Evolutionary conservation across 2,888 invertebrate species (phyloP).

Genomic region (Lamproptera curius): DNA sequence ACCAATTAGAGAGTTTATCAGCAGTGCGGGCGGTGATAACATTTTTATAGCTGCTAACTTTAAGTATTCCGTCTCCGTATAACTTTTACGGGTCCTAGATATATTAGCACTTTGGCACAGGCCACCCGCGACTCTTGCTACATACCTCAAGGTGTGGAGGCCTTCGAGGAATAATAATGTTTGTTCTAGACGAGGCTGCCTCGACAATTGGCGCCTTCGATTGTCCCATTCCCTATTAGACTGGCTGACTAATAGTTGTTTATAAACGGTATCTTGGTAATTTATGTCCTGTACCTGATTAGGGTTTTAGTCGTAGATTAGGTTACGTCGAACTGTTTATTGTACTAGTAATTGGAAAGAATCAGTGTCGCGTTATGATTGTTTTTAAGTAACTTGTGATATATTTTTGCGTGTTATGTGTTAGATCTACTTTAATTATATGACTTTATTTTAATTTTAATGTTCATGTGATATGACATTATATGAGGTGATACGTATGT

Average conservation of each 20-base stretch:
- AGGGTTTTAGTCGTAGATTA: no score
- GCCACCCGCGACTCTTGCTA: slow-evolving; percentile 52
- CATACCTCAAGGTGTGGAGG: slow-evolving; percentile 47
- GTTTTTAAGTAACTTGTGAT: no score
- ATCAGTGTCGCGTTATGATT: no score
- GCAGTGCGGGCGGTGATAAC: slow-evolving; percentile 29
- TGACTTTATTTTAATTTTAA: no score
- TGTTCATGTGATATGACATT: no score
- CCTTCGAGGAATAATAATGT: slow-evolving; percentile 58
- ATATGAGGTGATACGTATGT: no score
- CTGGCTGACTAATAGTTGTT: slow-evolving; percentile 32
- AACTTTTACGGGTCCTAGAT: slow-evolving; percentile 38
- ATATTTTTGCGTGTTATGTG: no score
- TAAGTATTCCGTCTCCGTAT: slow-evolving; percentile 54
- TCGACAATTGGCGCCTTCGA: slow-evolving; percentile 53
- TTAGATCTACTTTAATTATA: no score
- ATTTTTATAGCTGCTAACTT: slow-evolving; percentile 20
- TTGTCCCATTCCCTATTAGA: slow-evolving; percentile 55
- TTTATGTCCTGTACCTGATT: no score
- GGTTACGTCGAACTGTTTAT: no score
- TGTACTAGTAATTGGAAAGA: no score
- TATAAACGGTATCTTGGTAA: slow-evolving; percentile 2
- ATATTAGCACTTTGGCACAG: slow-evolving; percentile 43
- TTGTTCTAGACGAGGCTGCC: slow-evolving; percentile 44
- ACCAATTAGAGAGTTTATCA: slow-evolving; percentile 18